Percentiles rank a stretch among this genome's conserved stretches.
Conservation (phyloP, 2,888 invertebrate genomes). For the Pherbina coryleti region DNA sequence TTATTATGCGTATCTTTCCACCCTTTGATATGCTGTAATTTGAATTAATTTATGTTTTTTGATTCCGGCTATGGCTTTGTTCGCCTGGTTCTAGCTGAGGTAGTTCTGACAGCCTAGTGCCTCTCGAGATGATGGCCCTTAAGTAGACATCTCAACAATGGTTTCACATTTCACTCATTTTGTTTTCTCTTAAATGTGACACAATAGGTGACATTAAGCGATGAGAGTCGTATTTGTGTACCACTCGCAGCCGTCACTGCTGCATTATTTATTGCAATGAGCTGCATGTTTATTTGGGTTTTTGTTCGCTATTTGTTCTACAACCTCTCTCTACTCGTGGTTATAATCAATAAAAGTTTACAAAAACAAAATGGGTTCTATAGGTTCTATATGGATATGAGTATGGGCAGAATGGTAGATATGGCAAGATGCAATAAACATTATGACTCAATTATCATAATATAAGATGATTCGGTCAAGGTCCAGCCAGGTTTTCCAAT, state of each 20-base stretch:
- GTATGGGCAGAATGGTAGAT: no score
- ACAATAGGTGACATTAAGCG: conserved; percentile 20
- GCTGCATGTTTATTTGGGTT: background rate
- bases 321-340: background rate
- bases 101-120: background rate
- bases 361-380: no score
- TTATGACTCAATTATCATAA: no score
- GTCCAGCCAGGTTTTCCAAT: no score
- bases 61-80: background rate
- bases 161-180: conserved; percentile 40
- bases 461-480: no score
- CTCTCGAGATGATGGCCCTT: conserved; percentile 26
- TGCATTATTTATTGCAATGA: conserved; percentile 1
- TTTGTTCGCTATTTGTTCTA: background rate
- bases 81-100: background rate
- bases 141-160: conserved; percentile 32
- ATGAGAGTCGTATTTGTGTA: background rate
- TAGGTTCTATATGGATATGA: no score
- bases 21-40: background rate
- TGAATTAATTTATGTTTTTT: conserved; percentile 32
- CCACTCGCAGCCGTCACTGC: background rate
- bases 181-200: conserved; percentile 28
- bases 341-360: no score
- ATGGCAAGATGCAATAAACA: no score
- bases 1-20: background rate